Evolutionary conservation across 92 coral and sea anemone genomes (phyloP).

Genomic region (Zoanthus sociatus): DNA sequence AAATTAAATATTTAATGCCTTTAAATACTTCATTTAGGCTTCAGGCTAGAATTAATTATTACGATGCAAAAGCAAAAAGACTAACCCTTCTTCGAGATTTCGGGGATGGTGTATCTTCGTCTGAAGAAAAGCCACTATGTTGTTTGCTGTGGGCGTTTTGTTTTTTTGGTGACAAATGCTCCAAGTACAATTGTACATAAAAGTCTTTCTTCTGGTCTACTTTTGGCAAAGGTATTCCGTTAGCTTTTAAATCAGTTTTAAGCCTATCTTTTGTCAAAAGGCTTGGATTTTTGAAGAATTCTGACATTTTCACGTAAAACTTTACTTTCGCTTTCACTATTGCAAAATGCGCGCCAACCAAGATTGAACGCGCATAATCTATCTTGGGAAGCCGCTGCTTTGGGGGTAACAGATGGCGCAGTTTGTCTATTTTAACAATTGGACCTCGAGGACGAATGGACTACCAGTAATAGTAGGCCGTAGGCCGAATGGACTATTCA

Average conservation of each 20-base stretch:
- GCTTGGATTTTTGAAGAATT: constrained; percentile 78
- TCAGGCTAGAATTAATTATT: constrained; percentile 9
- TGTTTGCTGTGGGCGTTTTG: constrained; percentile 9
- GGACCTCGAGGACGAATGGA: no score
- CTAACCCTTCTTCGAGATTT: constrained; percentile 64
- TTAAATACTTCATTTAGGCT: neutral
- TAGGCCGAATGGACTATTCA: no score
- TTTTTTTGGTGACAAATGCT: constrained; percentile 85
- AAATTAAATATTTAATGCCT: neutral
- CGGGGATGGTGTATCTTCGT: constrained; percentile 80
- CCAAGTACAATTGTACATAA: constrained; percentile 82
- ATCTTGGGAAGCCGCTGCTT: constrained; percentile 57
- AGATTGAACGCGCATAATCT: constrained; percentile 62
- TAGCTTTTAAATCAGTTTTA: constrained; percentile 77
- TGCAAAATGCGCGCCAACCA: constrained; percentile 62
- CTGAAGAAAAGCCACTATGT: constrained; percentile 73
- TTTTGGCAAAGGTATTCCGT: constrained; percentile 82
- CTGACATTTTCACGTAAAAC: constrained; percentile 61
- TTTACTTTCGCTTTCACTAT: neutral
- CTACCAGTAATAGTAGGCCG: no score
- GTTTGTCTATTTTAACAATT: no score
- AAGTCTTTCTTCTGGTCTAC: constrained; percentile 87
- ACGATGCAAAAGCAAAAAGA: neutral
- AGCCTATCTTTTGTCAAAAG: constrained; percentile 89
- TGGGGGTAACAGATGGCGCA: neutral